Evolutionary conservation across 2,888 invertebrate species (phyloP).

Genomic region (Drosophila atripex): DNA sequence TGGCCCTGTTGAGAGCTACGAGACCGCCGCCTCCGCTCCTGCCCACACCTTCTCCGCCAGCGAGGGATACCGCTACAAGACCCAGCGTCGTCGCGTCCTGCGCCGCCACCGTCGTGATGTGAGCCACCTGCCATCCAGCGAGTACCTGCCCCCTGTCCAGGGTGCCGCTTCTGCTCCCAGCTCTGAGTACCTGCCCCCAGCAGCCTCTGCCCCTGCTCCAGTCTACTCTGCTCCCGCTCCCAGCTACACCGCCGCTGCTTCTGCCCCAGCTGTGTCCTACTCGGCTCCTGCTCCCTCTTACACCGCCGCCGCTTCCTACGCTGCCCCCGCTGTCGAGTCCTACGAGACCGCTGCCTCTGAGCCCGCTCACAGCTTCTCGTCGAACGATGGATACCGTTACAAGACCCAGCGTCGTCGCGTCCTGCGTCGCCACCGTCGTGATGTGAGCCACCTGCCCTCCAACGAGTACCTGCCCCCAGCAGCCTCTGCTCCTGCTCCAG

Average conservation of each 20-base stretch:
- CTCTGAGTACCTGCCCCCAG: conserved; percentile 70
- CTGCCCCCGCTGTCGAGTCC: conserved; percentile 49
- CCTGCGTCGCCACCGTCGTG: conserved; percentile 63
- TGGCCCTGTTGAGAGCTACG: conserved; percentile 52
- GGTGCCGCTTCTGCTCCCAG: conserved; percentile 62
- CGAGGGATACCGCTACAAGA: conserved; percentile 82
- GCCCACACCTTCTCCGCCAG: conserved; percentile 70
- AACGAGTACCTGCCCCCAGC: conserved; percentile 42
- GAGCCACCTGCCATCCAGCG: conserved; percentile 73
- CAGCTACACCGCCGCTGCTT: conserved; percentile 30
- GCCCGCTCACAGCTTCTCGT: conserved; percentile 43
- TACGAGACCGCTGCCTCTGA: conserved; percentile 43
- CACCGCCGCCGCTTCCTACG: conserved; percentile 54
- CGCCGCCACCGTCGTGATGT: conserved; percentile 80
- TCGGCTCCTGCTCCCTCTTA: conserved; percentile 44
- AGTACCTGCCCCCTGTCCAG: conserved; percentile 76
- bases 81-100: conserved; percentile 67
- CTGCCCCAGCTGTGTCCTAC: conserved; percentile 48
- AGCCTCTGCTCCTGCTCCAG: conserved; percentile 44
- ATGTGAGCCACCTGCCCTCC: conserved; percentile 41
- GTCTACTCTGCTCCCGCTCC: conserved; percentile 25
- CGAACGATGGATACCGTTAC: conserved; percentile 74
- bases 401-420: conserved; percentile 63
- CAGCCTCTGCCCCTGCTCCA: conserved; percentile 59
- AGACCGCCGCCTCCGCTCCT: conserved; percentile 50